These are phyloP conservation scores for Ferdinandea cuprea DNA, from an alignment of 2,888 invertebrate species.

Conservation along the genomic window DNA sequence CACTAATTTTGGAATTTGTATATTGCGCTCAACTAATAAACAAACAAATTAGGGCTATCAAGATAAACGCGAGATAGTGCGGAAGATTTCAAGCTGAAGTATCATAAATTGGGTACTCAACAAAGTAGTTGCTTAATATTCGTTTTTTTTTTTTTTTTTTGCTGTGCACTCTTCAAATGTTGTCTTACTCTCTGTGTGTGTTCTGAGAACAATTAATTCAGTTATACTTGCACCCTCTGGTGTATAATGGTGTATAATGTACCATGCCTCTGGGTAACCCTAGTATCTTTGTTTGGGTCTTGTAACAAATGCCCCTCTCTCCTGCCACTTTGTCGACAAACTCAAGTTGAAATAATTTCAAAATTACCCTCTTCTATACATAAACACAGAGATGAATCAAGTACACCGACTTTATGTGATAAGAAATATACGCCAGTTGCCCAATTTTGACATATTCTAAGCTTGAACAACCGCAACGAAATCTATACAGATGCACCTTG, in stretches of 20 bases:
- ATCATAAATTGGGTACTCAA: constrained; percentile 71
- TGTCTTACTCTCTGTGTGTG: constrained; percentile 11
- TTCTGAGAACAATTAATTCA: constrained; percentile 27
- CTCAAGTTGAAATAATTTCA: constrained; percentile 43
- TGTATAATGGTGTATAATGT: not conserved
- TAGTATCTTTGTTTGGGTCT: constrained; percentile 15
- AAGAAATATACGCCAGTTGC: constrained; percentile 9
- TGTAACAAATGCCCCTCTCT: not conserved
- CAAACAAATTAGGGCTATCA: constrained; percentile 66
- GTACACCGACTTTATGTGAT: constrained; percentile 37
- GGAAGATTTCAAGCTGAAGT: constrained; percentile 43
- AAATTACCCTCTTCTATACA: constrained; percentile 2
- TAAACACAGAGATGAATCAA: constrained; percentile 32
- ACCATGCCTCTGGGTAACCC: constrained; percentile 1
- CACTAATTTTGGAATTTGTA: constrained; percentile 23
- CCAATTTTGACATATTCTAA: constrained; percentile 4
- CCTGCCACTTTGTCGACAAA: constrained; percentile 50
- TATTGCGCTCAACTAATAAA: constrained; percentile 43
- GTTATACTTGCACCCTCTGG: constrained; percentile 34
- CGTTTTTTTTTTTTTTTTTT: no score
- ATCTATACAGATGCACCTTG: constrained; percentile 1
- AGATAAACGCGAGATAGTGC: constrained; percentile 64
- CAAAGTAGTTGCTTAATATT: constrained; percentile 66
- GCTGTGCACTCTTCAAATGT: constrained; percentile 46
- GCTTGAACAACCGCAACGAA: not conserved